Evolutionary conservation across 2,113 vertebrate genomes (phyloP), one percentile per base, ranked within the genome.

Genomic region (Podiceps cristatus): DNA sequence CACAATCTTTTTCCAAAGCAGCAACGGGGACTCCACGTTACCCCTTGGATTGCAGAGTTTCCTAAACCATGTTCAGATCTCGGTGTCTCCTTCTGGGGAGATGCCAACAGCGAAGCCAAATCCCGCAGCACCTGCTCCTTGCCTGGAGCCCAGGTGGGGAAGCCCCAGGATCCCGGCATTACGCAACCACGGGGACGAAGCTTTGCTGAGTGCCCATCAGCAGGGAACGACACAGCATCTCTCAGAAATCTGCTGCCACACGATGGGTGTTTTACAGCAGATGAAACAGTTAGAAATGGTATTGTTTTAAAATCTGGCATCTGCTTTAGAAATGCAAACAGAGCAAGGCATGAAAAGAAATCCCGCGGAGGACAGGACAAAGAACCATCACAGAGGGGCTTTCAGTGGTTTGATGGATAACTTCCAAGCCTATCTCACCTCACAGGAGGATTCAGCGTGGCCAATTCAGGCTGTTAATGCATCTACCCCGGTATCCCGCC

Each of bases 371-470:
- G 95, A 63, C 44, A 33, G 94, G 91, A 94, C 90, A 94, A 97
- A 97, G 88, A 53, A 25, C 67, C 68, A 56, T 13, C 85, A 64
- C 75, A 86, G 72, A 93, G 64, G 27, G 64, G 68, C 86, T 92
- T 94, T 89, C 94, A 89, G 77, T 3, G 0, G 8, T 1, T 13
- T 49, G 86, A 86, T 85, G 94, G 95, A 91, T 50, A 31, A 89
- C 60, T 64, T 95, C 96, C 95, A 92, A 96, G 49, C 73, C 86
- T 13, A 35, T 37, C 95, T 96, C 96, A 94, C 93, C 95, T 93
- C 97, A 15, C 83, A 79, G 94, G 92, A 96, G 92, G 94, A 81
- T 44, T 49, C 94, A 56, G 75, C 85, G 8, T 0, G 53, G 88
- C 81, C 74, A 29, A 25, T 74, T 80, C 47, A 71, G 72, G 78